Conservation (phyloP, 2,888 invertebrate genomes). For the Agonopterix alstromeriana region DNA sequence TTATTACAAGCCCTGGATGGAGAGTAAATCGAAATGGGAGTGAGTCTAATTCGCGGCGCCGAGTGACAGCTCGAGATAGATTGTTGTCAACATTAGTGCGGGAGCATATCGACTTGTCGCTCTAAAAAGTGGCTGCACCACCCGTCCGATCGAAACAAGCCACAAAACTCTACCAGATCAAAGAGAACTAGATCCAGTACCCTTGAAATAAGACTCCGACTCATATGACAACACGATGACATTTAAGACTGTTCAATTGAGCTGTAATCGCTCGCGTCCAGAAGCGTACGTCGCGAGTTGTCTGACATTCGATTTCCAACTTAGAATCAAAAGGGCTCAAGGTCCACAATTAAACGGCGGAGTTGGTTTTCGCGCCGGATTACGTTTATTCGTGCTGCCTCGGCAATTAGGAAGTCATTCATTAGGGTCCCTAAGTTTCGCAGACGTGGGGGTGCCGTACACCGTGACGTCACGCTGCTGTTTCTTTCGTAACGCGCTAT, state of each 20-base stretch:
- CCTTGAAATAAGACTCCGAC: slow-evolving; percentile 40
- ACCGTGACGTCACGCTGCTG: slow-evolving; percentile 52
- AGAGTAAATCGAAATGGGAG: slow-evolving; percentile 71
- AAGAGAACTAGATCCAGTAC: slow-evolving; percentile 26
- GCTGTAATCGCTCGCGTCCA: slow-evolving; percentile 44
- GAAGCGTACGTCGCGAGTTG: slow-evolving; percentile 51
- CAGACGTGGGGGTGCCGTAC: slow-evolving; percentile 72
- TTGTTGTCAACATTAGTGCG: slow-evolving; percentile 73
- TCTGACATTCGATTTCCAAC: slow-evolving; percentile 63
- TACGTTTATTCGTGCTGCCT: slow-evolving; percentile 67
- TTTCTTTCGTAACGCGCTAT: slow-evolving; percentile 47
- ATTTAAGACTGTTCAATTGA: slow-evolving; percentile 37
- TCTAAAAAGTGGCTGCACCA: slow-evolving; percentile 33
- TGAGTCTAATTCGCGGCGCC: slow-evolving; percentile 69
- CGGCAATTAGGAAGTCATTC: slow-evolving; percentile 77
- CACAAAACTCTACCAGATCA: slow-evolving; percentile 5
- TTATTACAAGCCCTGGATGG: slow-evolving; percentile 45
- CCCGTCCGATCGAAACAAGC: slow-evolving; percentile 6
- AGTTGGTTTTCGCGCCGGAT: slow-evolving; percentile 56
- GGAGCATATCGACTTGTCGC: slow-evolving; percentile 67
- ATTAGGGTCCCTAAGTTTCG: slow-evolving; percentile 76
- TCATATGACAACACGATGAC: slow-evolving; percentile 22
- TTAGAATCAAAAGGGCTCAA: slow-evolving; percentile 57
- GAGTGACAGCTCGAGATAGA: slow-evolving; percentile 68
- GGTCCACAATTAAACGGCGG: slow-evolving; percentile 64